Base-by-base conservation (phyloP, 2,113 vertebrate genomes). In the Arvicanthis niloticus region DNA sequence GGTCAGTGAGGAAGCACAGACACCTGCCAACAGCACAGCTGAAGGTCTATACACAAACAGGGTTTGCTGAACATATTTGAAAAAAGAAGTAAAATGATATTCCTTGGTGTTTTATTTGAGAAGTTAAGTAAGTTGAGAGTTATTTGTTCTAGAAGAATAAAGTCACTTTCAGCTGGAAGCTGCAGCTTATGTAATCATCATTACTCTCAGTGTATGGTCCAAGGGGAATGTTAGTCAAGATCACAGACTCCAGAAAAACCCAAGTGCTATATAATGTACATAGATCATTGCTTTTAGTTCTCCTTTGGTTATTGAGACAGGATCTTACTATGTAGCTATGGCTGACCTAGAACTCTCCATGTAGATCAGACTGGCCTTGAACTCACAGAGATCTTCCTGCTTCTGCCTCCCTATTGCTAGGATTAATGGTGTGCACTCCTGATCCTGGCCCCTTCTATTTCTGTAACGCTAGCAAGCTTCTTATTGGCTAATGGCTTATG, bases 91-190 rank as follows among this genome's bases (percentile, higher is more conserved):
- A 92, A 53, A 77, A 87, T 45, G n/a, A 7, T 31, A 67, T 13
- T 60, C n/a, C 56, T 73, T 88, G 84, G 15, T 34, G 89, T 53
- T 89, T 84, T 90, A 53, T 76, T 67, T 91, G 22, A 82, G 65
- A 91, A 56, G n/a, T 5, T 80, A 56, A 72, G 40, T 48, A 60
- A 37, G 26, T 58, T 94, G 60, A 29, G 42, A 67, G 22, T 11
- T 91, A n/a, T 92, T n/a, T 26, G 29, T 42, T 76, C 48, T 53
- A 81, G 17, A 62, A 78, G 37, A 92, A 86, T 16, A 58, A 81
- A 40, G 89, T 70, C 86, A 31, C 15, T 40, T 42, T 45, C 40
- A 88, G 72, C 21, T 22, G n/a, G 75, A 92, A 81, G 77, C 42
- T 58, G 56, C 58, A 26, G 37, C 3, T 42, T 70, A 24, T 70